Conservation (phyloP, 2,797 vertebrate species). For the Anisognathus igniventris region DNA sequence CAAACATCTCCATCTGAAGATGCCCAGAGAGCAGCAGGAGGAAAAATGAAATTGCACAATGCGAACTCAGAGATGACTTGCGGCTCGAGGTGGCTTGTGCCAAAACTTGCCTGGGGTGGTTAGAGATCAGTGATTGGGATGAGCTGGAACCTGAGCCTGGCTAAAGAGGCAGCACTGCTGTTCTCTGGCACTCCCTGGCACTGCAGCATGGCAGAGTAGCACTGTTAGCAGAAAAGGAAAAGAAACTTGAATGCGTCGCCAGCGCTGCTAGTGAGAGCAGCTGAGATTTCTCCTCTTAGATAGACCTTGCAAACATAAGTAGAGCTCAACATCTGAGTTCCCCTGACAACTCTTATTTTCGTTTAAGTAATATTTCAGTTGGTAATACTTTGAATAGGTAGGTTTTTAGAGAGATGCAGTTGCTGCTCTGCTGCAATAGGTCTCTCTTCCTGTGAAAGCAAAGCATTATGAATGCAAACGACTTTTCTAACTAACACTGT, state of each 20-base stretch:
- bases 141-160: background rate
- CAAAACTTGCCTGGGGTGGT: background rate
- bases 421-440: slow-evolving; percentile 20
- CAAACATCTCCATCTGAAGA: background rate
- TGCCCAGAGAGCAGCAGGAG: background rate
- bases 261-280: background rate
- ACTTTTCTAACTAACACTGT: slow-evolving; percentile 49
- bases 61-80: background rate
- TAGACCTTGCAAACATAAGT: background rate
- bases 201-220: background rate
- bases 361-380: slow-evolving; percentile 36
- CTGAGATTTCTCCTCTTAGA: background rate
- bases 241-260: background rate
- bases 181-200: background rate
- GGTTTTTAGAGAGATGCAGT: slow-evolving; percentile 10
- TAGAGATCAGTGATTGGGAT: background rate
- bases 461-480: slow-evolving; percentile 57
- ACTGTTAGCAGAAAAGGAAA: background rate
- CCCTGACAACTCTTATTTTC: background rate
- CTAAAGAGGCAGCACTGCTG: background rate
- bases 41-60: background rate
- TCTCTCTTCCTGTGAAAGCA: slow-evolving; percentile 64
- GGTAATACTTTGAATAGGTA: slow-evolving; percentile 33
- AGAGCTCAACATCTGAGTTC: background rate
- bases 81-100: background rate